Evolutionary conservation across 1,140 invertebrate genomes (phyloP), one percentile per base, ranked within the genome.

Genomic region (Drosophila ogumai): DNA sequence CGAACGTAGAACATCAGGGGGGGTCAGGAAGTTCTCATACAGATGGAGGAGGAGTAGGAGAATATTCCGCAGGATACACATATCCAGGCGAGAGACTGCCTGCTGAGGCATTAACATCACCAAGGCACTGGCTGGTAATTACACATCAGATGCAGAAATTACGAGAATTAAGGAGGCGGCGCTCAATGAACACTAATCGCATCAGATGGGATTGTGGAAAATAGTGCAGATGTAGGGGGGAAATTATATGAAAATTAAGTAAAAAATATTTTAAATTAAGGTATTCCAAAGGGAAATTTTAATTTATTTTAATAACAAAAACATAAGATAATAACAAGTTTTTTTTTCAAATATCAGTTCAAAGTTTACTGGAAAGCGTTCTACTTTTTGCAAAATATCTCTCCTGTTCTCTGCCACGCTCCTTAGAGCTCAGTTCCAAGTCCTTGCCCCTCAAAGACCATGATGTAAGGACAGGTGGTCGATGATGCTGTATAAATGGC

Each of bases 401-500:
- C 44, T 77, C 47, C 31, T 59, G 65, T 3, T 28, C 38, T 28
- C 9, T 22, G 1, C 40, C 40, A 3, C n/a, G 49, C 38, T 77
- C 44, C 19, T 44, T 50, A 2, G 12, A 22, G 17, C 32, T 56
- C 0, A 65, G 34, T 15, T 19, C 52, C 36, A 49, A 3, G 3
- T 69, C 75, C 47, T 75, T 63, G 0, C 25, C 50, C 19, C 3
- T n/a, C 15, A 86, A 17, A 10, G 82, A 78, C 81, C 81, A 84
- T 10, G 56, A 67, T 9, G 56, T 28, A 13, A 81, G 96, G 0
- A 59, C 10, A 0, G 75, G 71, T 3, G 78, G 88, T 10, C 82
- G 72, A 58, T 91, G 75, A 1, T 57, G 78, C 3, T 44, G 28
- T 15, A 91, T 31, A n/a, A 96, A 96, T 3, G 94, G 90, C 47